Conservation (phyloP, 2,888 invertebrate genomes). For the Itoplectis maculator region DNA sequence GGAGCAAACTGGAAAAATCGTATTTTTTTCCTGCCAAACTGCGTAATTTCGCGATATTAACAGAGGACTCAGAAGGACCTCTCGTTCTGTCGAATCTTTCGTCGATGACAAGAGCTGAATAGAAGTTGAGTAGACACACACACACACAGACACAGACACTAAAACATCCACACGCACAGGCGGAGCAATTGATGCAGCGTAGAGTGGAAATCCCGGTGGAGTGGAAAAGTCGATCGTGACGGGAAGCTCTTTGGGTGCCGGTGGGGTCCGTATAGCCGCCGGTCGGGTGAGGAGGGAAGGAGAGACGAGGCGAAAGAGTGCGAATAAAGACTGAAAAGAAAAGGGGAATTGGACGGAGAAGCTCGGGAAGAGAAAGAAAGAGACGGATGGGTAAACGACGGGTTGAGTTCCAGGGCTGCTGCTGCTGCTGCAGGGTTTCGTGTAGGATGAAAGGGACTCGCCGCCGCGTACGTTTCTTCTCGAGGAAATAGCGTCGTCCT, state of each 20-base stretch:
- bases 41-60: too few relatives aligned
- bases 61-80: slow-evolving; percentile 50
- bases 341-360: background rate
- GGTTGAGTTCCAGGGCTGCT: slow-evolving; percentile 22
- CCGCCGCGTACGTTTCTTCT: slow-evolving; percentile 37
- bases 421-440: slow-evolving; percentile 37
- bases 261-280: slow-evolving; percentile 41
- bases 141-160: slow-evolving; percentile 14
- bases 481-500: slow-evolving; percentile 49
- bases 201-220: slow-evolving; percentile 59
- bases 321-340: slow-evolving; percentile 7
- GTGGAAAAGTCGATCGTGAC: slow-evolving; percentile 68
- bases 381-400: slow-evolving; percentile 37
- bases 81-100: slow-evolving; percentile 53
- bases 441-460: slow-evolving; percentile 59
- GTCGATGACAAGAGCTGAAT: slow-evolving; percentile 56
- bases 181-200: slow-evolving; percentile 56
- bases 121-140: slow-evolving; percentile 22
- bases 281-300: slow-evolving; percentile 19
- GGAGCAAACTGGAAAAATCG: too few relatives aligned
- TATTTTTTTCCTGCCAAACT: slow-evolving; percentile 56
- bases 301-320: slow-evolving; percentile 19
- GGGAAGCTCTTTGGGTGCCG: slow-evolving; percentile 61
- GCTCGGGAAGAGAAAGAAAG: slow-evolving; percentile 7
- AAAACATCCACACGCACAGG: too few relatives aligned